A percentile compares a stretch with the other conserved stretches of the same genome.
Conservation (phyloP, 2,797 vertebrate genomes). For the Petrocephalus sullivani region DNA sequence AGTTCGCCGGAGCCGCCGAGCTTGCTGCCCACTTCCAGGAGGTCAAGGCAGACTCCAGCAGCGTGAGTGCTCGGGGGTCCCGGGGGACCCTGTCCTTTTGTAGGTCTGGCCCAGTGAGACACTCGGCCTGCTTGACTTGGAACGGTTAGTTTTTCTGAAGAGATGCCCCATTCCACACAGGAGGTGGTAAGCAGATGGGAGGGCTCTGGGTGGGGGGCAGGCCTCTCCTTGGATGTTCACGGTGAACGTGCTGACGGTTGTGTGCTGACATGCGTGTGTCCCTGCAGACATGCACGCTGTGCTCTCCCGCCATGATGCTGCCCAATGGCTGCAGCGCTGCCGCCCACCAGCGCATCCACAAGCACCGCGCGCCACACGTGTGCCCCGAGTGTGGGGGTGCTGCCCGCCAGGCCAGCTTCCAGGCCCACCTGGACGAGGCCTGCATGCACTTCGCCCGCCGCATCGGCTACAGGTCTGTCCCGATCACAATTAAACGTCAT, state of each 20-base stretch:
- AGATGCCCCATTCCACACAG: background rate
- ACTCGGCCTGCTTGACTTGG: background rate
- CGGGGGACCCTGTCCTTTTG: background rate
- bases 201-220: background rate
- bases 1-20: constrained; percentile 76
- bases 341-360: constrained; percentile 87
- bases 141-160: background rate
- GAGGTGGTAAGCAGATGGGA: background rate
- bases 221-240: background rate
- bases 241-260: background rate
- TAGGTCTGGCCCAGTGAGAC: background rate
- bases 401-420: constrained; percentile 69
- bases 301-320: constrained; percentile 79
- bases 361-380: constrained; percentile 70
- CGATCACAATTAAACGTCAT: background rate
- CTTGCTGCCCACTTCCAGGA: constrained; percentile 85
- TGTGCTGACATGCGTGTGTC: constrained; percentile 31
- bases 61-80: constrained; percentile 49
- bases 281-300: constrained; percentile 59
- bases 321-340: constrained; percentile 80
- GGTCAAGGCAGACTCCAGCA: constrained; percentile 50
- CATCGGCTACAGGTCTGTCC: constrained; percentile 82
- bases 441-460: constrained; percentile 88
- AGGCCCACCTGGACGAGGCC: constrained; percentile 72
- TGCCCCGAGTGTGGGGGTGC: constrained; percentile 86